These are phyloP conservation scores for Lasaia peninsularis DNA, from an alignment of 1,140 invertebrate genomes.

Conservation along the genomic window DNA sequence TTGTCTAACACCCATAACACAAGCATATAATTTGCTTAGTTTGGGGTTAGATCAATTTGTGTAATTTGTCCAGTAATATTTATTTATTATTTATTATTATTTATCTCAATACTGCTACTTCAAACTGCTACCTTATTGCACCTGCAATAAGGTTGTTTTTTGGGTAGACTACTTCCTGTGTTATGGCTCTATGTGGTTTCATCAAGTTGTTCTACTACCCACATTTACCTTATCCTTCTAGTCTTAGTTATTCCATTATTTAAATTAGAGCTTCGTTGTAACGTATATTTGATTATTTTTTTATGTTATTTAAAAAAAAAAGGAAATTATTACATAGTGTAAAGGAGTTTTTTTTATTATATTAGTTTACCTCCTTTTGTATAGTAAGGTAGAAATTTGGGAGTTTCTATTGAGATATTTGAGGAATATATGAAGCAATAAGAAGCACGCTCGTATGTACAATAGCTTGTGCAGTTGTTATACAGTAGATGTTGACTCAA, in stretches of 20 bases:
- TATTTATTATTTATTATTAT: too few relatives aligned
- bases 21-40: too few relatives aligned
- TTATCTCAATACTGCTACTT: too few relatives aligned
- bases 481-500: slow-evolving; percentile 31
- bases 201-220: not conserved
- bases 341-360: slow-evolving; percentile 55
- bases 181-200: not conserved
- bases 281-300: slow-evolving; percentile 65
- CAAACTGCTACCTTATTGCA: too few relatives aligned
- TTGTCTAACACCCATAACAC: too few relatives aligned
- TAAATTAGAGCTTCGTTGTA: slow-evolving; percentile 68
- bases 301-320: slow-evolving; percentile 72
- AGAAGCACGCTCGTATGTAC: slow-evolving; percentile 51
- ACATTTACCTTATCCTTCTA: not conserved
- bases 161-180: too few relatives aligned
- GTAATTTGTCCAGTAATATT: too few relatives aligned
- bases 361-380: slow-evolving; percentile 61
- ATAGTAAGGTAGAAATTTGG: slow-evolving; percentile 44
- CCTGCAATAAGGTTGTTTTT: too few relatives aligned
- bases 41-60: too few relatives aligned
- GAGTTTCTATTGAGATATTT: slow-evolving; percentile 21
- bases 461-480: slow-evolving; percentile 40
- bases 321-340: slow-evolving; percentile 62
- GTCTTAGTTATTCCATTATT: slow-evolving; percentile 51
- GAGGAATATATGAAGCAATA: slow-evolving; percentile 43